phyloP scores from a whole-genome alignment of 1,140 invertebrate genomes.

The Rhopalosiphum maidis region DNA sequence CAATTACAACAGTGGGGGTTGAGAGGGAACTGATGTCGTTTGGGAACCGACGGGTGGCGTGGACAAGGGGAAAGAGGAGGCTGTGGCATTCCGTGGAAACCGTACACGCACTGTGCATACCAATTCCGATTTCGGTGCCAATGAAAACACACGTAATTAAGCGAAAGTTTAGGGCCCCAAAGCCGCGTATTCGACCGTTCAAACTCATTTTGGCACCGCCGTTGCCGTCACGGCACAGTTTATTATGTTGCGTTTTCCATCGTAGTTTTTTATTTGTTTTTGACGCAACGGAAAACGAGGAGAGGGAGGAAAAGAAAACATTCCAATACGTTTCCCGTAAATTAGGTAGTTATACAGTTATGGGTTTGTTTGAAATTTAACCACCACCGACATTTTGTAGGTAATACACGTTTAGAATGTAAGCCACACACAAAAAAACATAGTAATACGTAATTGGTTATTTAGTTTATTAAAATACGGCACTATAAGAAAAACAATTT shows the following conservation, averaged over 20 bases:
- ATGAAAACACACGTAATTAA: slow-evolving; percentile 40
- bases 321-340: not conserved
- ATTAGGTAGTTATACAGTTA: not conserved
- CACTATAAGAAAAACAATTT: not conserved
- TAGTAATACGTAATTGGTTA: not conserved
- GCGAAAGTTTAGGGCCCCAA: not conserved
- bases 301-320: not conserved
- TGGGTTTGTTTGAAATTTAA: not conserved
- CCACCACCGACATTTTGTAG: not conserved
- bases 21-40: not conserved
- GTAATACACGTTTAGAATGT: not conserved
- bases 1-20: not conserved
- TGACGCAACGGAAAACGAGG: not conserved
- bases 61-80: not conserved
- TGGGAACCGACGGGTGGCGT: not conserved
- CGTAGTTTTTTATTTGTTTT: not conserved
- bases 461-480: not conserved
- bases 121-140: slow-evolving; percentile 34
- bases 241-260: not conserved
- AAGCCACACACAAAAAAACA: not conserved
- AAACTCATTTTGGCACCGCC: not conserved
- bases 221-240: not conserved
- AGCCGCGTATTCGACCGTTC: slow-evolving; percentile 21
- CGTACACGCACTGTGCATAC: slow-evolving; percentile 1
- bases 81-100: not conserved